A percentile compares a stretch with the other conserved stretches of the same genome.
Evolutionary conservation across 2,888 invertebrate genomes (phyloP).

Genomic region (Xylota segnis): DNA sequence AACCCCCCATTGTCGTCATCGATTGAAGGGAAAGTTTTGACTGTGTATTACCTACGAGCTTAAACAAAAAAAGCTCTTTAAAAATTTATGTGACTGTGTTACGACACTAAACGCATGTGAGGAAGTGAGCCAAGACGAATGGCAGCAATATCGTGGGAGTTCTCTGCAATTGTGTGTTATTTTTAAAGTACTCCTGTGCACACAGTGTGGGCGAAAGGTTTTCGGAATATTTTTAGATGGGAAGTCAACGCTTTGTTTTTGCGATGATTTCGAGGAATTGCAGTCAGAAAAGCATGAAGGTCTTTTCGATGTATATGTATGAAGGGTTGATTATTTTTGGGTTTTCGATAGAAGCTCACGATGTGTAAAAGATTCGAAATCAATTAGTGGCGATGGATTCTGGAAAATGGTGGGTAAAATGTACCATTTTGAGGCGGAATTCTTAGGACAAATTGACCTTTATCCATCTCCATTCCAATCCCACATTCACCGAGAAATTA

Average conservation of each 20-base stretch:
- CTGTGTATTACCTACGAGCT: conserved; percentile 25
- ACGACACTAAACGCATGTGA: conserved; percentile 67
- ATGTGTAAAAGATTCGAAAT: too few relatives aligned
- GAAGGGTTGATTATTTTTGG: not conserved
- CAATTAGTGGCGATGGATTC: too few relatives aligned
- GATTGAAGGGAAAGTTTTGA: conserved; percentile 66
- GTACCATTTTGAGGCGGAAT: too few relatives aligned
- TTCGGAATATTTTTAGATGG: conserved; percentile 33
- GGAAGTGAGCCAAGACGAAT: conserved; percentile 62
- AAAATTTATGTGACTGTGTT: conserved; percentile 32
- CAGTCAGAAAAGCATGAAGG: not conserved
- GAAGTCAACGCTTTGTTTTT: not conserved
- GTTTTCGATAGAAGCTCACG: too few relatives aligned
- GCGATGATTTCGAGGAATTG: not conserved
- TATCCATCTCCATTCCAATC: too few relatives aligned
- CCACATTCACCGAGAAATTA: too few relatives aligned
- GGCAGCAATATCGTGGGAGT: conserved; percentile 59
- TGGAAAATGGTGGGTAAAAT: too few relatives aligned
- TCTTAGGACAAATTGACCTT: too few relatives aligned
- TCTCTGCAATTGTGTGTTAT: conserved; percentile 19
- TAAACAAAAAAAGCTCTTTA: not conserved
- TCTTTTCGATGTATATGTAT: not conserved
- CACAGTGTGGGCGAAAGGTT: conserved; percentile 65
- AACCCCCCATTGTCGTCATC: conserved; percentile 73
- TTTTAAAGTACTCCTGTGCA: not conserved